These are phyloP conservation scores for Leptobrachium leishanense DNA, from an alignment of 2,113 vertebrate species.

Conservation along the genomic window DNA sequence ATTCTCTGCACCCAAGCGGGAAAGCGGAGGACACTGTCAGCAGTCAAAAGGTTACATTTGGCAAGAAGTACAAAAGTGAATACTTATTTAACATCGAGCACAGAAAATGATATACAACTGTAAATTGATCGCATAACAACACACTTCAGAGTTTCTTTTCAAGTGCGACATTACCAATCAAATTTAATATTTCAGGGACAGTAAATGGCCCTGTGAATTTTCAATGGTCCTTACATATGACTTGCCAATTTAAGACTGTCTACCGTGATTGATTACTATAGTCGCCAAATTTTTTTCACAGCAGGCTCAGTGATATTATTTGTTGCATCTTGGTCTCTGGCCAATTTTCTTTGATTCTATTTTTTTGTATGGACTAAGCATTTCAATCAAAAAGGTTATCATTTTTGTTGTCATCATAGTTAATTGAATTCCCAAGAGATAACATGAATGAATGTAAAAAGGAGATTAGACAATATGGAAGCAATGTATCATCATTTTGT, in stretches of 20 bases:
- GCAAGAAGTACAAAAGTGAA: too few relatives aligned
- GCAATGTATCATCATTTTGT: neutral
- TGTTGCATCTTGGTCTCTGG: conserved; percentile 18
- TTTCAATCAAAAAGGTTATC: conserved; percentile 15
- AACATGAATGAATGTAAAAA: conserved; percentile 14
- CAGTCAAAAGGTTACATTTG: too few relatives aligned
- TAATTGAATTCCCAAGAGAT: conserved; percentile 14
- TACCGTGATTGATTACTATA: conserved; percentile 31
- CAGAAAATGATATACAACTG: too few relatives aligned
- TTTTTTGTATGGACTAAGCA: neutral
- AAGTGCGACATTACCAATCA: conserved; percentile 1
- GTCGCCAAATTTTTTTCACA: conserved; percentile 28
- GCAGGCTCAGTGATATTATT: conserved; percentile 21
- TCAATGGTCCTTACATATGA: conserved; percentile 19
- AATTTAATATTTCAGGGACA: conserved; percentile 6
- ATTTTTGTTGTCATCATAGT: conserved; percentile 18
- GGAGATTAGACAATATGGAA: conserved; percentile 9
- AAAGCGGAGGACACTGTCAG: too few relatives aligned
- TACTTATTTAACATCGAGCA: too few relatives aligned
- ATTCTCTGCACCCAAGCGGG: too few relatives aligned
- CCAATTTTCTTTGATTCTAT: conserved; percentile 20
- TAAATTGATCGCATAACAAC: too few relatives aligned
- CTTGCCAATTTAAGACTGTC: conserved; percentile 39
- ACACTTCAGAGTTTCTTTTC: neutral
- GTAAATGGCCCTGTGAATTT: conserved; percentile 26